Evolutionary conservation across 2,113 vertebrate genomes (phyloP).

Genomic region (Aphelocoma coerulescens): DNA sequence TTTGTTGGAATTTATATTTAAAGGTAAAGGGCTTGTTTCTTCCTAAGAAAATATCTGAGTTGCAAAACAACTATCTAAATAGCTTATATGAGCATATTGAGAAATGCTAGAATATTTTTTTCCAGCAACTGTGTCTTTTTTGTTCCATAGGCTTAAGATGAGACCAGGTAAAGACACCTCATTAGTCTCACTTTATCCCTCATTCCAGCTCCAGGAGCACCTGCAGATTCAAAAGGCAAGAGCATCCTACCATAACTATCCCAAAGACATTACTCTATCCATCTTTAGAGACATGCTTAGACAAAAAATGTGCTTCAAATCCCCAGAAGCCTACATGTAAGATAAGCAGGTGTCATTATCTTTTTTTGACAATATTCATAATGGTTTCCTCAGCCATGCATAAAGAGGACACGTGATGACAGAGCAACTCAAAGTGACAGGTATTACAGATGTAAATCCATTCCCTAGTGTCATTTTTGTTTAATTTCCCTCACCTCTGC

Average conservation of each 20-base stretch:
- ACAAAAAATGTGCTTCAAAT: not conserved
- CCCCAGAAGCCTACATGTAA: not conserved
- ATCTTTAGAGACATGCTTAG: not conserved
- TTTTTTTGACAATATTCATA: not conserved
- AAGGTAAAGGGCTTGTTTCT: constrained; percentile 45
- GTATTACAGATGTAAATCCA: not conserved
- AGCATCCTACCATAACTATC: not conserved
- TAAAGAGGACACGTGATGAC: not conserved
- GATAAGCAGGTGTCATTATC: not conserved
- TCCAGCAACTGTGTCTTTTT: not conserved
- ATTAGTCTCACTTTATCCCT: not conserved
- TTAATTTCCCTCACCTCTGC: not conserved
- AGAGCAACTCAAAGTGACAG: not conserved
- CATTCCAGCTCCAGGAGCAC: not conserved
- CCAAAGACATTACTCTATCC: not conserved
- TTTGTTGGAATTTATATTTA: constrained; percentile 36
- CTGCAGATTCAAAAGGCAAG: not conserved
- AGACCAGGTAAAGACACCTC: not conserved
- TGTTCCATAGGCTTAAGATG: not conserved
- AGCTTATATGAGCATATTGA: not conserved
- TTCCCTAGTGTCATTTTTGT: not conserved
- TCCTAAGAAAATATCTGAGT: not conserved
- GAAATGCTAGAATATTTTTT: not conserved
- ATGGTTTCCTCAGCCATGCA: not conserved
- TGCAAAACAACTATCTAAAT: not conserved